These are phyloP conservation scores for Hemistola chrysoprasaria DNA, from an alignment of 2,888 invertebrate species.

Conservation along the genomic window DNA sequence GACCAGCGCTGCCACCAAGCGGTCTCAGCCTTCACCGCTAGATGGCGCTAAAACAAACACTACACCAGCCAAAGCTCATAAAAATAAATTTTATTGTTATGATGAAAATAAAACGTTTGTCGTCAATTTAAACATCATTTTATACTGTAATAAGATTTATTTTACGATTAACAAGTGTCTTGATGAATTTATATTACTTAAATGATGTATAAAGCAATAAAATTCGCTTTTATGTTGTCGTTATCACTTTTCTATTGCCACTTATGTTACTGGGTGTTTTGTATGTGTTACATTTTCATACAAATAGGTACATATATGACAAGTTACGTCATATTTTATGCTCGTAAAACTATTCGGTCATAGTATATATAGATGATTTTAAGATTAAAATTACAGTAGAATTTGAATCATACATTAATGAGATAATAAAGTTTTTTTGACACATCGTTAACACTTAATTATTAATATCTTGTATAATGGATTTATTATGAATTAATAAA, in stretches of 20 bases:
- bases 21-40: slow-evolving; percentile 49
- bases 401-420: background rate
- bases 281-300: slow-evolving; percentile 46
- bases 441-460: too few relatives aligned
- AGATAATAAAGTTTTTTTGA: background rate
- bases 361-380: slow-evolving; percentile 42
- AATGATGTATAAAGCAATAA: slow-evolving; percentile 80
- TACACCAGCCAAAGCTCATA: slow-evolving; percentile 58
- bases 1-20: slow-evolving; percentile 42
- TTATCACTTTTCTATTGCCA: slow-evolving; percentile 75
- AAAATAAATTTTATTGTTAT: slow-evolving; percentile 83
- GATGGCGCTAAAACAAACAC: slow-evolving; percentile 66
- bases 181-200: slow-evolving; percentile 78
- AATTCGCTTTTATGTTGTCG: slow-evolving; percentile 69
- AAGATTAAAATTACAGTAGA: slow-evolving; percentile 6
- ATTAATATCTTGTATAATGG: too few relatives aligned
- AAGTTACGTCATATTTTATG: slow-evolving; percentile 49
- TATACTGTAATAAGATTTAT: slow-evolving; percentile 81
- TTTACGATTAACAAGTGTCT: slow-evolving; percentile 82
- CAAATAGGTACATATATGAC: slow-evolving; percentile 36
- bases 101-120: slow-evolving; percentile 82
- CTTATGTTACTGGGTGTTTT: slow-evolving; percentile 51
- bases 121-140: slow-evolving; percentile 82
- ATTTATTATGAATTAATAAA: too few relatives aligned
- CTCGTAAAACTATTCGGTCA: slow-evolving; percentile 55